phyloP scores from a whole-genome alignment of 1,140 invertebrate genomes.

The Drosophila tristis region DNA sequence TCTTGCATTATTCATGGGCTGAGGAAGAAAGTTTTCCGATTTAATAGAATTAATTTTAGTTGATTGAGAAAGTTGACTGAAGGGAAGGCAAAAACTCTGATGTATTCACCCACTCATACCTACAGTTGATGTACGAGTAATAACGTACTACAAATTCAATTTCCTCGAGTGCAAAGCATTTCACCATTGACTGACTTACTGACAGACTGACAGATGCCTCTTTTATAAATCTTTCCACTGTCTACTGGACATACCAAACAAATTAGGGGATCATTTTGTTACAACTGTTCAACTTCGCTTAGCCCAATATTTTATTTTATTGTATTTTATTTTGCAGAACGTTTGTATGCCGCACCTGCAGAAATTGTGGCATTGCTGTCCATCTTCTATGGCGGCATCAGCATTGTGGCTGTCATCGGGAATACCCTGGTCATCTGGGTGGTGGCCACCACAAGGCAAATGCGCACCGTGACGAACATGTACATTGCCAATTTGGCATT shows the following conservation, averaged over 20 bases:
- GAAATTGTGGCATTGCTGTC: slow-evolving; percentile 90
- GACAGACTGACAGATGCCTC: slow-evolving; percentile 26
- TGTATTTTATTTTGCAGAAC: slow-evolving; percentile 46
- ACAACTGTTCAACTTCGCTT: too few relatives aligned
- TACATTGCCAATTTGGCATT: slow-evolving; percentile 92
- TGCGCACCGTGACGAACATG: slow-evolving; percentile 93
- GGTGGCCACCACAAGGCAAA: slow-evolving; percentile 88
- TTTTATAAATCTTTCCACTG: slow-evolving; percentile 33
- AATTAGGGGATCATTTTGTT: too few relatives aligned
- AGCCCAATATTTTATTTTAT: slow-evolving; percentile 1
- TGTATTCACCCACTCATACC: neutral
- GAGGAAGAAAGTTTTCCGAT: neutral
- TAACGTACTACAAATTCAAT: slow-evolving; percentile 28
- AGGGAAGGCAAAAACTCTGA: neutral
- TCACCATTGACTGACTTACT: neutral
- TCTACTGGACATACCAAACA: neutral
- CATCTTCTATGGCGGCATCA: slow-evolving; percentile 92
- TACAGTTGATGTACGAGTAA: neutral
- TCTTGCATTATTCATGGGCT: slow-evolving; percentile 26
- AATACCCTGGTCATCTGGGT: slow-evolving; percentile 93
- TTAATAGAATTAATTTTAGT: neutral
- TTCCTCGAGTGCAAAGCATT: slow-evolving; percentile 13
- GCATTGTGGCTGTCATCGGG: slow-evolving; percentile 91
- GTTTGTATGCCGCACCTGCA: slow-evolving; percentile 89
- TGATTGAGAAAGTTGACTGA: neutral